Base-by-base conservation (phyloP, 1,140 invertebrate genomes). In the Helicorthomorpha holstii region DNA sequence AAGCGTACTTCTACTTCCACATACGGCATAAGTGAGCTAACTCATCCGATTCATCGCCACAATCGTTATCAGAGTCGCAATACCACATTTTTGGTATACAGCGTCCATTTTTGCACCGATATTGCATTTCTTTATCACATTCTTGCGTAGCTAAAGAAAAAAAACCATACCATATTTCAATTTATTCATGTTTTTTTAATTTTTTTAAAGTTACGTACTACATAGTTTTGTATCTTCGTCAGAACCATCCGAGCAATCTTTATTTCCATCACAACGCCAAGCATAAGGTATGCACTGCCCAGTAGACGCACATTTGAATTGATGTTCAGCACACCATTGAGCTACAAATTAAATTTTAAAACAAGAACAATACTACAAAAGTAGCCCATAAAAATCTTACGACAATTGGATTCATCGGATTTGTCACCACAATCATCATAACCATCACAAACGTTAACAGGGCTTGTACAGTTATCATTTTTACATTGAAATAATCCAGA, bases 201-300 rank as follows among this genome's bases (percentile, higher is more conserved):
- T 67, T 94, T 98, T 57, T 85, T 81, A 62, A 83, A 92, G 65
- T n/a, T n/a, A n/a, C n/a, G n/a, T n/a, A n/a, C n/a, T n/a, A 77
- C 52, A 98, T 93, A 67, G 94, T 98, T 93, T 93, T 64, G 90
- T 85, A 66, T 87, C 82, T 66, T 94, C 90, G 61, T 94, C 91
- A 44, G 87, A 92, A 68, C 91, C 89, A 64, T 95, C 91, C 52
- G 93, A 66, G 60, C 91, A 95, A 63, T 95, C 91, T 63, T 94
- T 85, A 60, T 90, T 86, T 0, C 89, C 89, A 61, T 95, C 91
- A 63, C 92, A 96, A 0, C 48, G 44, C 87, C 88, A 94, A 0
- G 81, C 84, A 60, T 88, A 86, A 0, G 87, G 86, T 52, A 93
- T 87, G 61, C 85, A 91, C 27, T 86, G 75, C 1, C 92, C 92